Evolutionary conservation across 2,888 invertebrate genomes (phyloP), one percentile per base, ranked within the genome.

Genomic region (Tolmerus cingulatus): DNA sequence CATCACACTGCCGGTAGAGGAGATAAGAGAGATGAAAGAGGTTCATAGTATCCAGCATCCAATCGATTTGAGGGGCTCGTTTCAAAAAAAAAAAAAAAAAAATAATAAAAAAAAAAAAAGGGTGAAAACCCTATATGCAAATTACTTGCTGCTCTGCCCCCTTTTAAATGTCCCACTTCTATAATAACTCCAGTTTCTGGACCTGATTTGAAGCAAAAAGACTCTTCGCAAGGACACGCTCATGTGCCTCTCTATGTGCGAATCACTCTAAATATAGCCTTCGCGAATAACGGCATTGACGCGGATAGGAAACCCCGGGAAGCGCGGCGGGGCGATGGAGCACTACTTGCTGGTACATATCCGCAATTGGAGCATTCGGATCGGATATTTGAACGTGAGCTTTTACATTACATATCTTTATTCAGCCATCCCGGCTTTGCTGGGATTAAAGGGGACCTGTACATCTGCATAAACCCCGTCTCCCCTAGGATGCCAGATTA

Each of bases 111-210:
- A 12, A 12, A 2, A 57, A 27, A 57, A 57, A 27, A 27, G 66
- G 66, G 23, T 40, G 16, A 77, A 37, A n/a, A 16, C 77, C 37
- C 40, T 40, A 40, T 77, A 77, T 77, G 77, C n/a, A 77, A 77
- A 77, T 77, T 37, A 40, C 19, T 77, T 19, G 37, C 23, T 34
- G 14, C 14, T 77, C 40, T 77, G 77, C 14, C 37, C 37, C 30
- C 77, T 16, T 76, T 77, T 77, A 37, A 77, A 40, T 77, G 77
- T 77, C 37, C 77, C 40, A 77, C 40, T 77, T 77, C 77, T 77
- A 37, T 77, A 40, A 77, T 40, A 77, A 77, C n/a, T 40, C 37
- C 37, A 37, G 77, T 40, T 77, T 77, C n/a, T 77, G 77, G 77
- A 77, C 40, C 34, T 77, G 77, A 77, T 77, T 77, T 77, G 77